A percentile compares a stretch with the other conserved stretches of the same genome.
phyloP scores from a whole-genome alignment of 2,113 vertebrate species.

The Mohoua ochrocephala region DNA sequence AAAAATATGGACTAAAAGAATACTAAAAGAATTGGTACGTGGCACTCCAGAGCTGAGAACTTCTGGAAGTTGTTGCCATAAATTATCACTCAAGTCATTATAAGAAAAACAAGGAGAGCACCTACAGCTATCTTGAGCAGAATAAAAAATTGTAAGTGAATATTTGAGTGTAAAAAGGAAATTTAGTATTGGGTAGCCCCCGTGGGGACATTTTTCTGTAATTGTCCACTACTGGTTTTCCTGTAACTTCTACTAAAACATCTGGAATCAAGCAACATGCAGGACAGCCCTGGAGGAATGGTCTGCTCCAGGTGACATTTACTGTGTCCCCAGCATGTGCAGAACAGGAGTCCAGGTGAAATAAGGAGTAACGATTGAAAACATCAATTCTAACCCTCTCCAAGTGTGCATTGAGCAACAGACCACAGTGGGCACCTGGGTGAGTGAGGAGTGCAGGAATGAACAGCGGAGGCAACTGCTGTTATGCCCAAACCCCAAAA shows the following conservation, averaged over 20 bases:
- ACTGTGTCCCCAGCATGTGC: neutral
- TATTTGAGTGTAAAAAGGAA: neutral
- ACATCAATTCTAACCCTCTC: neutral
- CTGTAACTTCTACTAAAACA: neutral
- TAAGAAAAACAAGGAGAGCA: neutral
- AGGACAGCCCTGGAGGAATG: neutral
- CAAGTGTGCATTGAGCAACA: neutral
- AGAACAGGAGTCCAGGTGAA: neutral
- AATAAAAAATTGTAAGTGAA: neutral
- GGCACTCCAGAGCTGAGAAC: neutral
- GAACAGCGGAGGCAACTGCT: neutral
- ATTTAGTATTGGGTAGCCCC: neutral
- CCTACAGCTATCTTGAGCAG: neutral
- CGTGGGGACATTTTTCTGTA: neutral
- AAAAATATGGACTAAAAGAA: neutral
- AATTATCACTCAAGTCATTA: neutral
- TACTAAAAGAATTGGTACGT: neutral
- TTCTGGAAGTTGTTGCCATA: neutral
- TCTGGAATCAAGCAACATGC: neutral
- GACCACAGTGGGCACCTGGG: neutral
- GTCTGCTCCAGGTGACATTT: neutral
- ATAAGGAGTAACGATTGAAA: neutral
- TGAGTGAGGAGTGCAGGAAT: neutral
- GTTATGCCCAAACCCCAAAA: neutral
- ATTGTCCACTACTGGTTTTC: neutral